Evolutionary conservation across 1,140 invertebrate species (phyloP), one percentile per base, ranked within the genome.

Genomic region (Psilanteris sp.): DNA sequence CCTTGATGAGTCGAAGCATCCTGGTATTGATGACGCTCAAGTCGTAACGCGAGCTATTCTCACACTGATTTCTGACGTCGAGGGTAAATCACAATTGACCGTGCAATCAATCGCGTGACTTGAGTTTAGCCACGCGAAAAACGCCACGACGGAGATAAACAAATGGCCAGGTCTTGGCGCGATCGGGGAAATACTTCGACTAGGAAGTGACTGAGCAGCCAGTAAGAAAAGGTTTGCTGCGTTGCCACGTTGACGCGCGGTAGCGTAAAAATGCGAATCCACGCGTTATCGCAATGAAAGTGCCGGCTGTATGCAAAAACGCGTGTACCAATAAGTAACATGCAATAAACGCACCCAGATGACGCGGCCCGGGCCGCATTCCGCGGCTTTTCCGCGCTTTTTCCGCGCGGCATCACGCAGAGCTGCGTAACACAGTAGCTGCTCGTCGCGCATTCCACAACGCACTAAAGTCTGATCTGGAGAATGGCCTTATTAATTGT

Each of bases 351-450:
- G n/a, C 43, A 18, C 32, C 16, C 39, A 29, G 13, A 3, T 1
- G 20, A 4, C 11, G 16, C 24, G 1, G 5, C 14, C 20, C 18
- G 64, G 13, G 29, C 14, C 10, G 29, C 32, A 7, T 7, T 18
- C 13, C 29, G 39, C 43, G 27, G 11, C 61, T 44, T 62, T 41
- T 46, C 52, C 39, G 37, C 24, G 18, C 50, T 55, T 81, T 84
- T 82, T 85, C 55, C 61, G 22, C 67, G 79, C 78, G 81, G 85
- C 85, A 88, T 87, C 83, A 83, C 81, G 82, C 82, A 79, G 87
- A 88, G 85, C 86, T 81, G 87, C 87, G 87, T 88, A 88, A 88
- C 82, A 87, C 87, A 82, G 87, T 88, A 88, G 87, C 87, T 82
- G 72, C 76, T 79, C 82, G 80, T 87, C 77, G 83, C 79, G 81